phyloP scores from a whole-genome alignment of 2,113 vertebrate species.

The Natator depressus region DNA sequence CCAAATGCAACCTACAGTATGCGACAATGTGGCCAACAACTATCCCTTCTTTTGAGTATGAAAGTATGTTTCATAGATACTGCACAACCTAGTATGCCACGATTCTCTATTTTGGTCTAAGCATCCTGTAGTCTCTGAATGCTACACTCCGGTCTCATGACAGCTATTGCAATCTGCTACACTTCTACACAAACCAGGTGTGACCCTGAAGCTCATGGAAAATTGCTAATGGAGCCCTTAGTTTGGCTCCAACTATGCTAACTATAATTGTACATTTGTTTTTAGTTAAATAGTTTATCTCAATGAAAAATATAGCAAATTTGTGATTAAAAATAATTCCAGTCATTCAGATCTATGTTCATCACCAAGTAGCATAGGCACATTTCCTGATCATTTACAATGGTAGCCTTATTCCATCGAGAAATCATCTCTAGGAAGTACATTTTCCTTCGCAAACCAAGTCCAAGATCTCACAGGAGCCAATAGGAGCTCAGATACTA shows the following conservation, averaged over 20 bases:
- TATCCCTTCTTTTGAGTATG: neutral
- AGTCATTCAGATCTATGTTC: constrained; percentile 9
- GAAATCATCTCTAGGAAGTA: neutral
- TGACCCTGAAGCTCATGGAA: constrained; percentile 30
- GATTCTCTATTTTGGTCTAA: constrained; percentile 4
- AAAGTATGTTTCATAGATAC: neutral
- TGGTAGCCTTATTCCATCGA: neutral
- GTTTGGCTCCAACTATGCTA: constrained; percentile 11
- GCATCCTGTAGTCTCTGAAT: neutral
- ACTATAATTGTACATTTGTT: constrained; percentile 38
- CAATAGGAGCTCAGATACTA: neutral
- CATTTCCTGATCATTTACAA: constrained; percentile 1
- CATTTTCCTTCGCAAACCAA: neutral
- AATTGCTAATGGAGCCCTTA: constrained; percentile 12
- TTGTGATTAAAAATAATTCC: neutral
- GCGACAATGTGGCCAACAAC: neutral
- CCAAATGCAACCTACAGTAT: neutral
- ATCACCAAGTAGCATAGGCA: neutral
- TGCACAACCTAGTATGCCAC: neutral
- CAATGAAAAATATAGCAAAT: constrained; percentile 41
- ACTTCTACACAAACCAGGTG: neutral
- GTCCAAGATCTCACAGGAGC: neutral
- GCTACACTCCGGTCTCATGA: neutral
- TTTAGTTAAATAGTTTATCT: constrained; percentile 38
- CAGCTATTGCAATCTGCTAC: neutral